Base-by-base conservation (phyloP, 2,797 vertebrate genomes). In the Onychomys arenicola region DNA sequence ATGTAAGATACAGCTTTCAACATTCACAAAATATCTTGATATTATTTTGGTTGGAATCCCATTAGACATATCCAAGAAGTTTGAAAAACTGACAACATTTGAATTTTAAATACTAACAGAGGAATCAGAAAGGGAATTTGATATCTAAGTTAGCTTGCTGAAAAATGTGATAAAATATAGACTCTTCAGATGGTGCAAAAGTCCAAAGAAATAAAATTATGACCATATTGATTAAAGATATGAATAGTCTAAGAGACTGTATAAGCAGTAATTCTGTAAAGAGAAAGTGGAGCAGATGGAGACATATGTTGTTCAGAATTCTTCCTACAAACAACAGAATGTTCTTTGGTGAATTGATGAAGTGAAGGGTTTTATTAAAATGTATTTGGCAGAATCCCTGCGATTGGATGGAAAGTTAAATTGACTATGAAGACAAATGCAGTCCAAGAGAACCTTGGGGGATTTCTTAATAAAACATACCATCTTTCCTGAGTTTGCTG, bases 151-250 rank as follows among this genome's bases (percentile, higher is more conserved):
- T 85, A 52, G 10, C 76, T 83, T 92, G 82, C 5, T 89, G 43
- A 3, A 95, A 76, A 55, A 46, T 40, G 29, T 78, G 21, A 87
- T 87, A 71, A 95, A 87, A 93, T 88, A 17, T 32, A 65, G 59
- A 82, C 59, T 49, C 19, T 69, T 90, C 63, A 69, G 1, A 55
- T 16, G 37, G 57, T 57, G 6, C 6, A 81, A 83, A 92, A 59
- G 6, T 37, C 61, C 14, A 93, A 93, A 65, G 91, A 94, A 90
- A 87, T 84, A 90, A 92, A 95, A 63, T 87, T 80, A 6, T 90
- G 63, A 59, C 46, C 85, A 37, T 77, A 14, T 82, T 77, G 77
- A 76, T 84, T 43, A 90, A 93, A 97, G 13, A 59, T 14, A 52
- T 29, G 27, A 84, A 57, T 89, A 40, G 80, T 65, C 11, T 89